A percentile compares a stretch with the other conserved stretches of the same genome.
These are phyloP conservation scores for Oxyura jamaicensis DNA, from an alignment of 2,113 vertebrate genomes.

Conservation along the genomic window DNA sequence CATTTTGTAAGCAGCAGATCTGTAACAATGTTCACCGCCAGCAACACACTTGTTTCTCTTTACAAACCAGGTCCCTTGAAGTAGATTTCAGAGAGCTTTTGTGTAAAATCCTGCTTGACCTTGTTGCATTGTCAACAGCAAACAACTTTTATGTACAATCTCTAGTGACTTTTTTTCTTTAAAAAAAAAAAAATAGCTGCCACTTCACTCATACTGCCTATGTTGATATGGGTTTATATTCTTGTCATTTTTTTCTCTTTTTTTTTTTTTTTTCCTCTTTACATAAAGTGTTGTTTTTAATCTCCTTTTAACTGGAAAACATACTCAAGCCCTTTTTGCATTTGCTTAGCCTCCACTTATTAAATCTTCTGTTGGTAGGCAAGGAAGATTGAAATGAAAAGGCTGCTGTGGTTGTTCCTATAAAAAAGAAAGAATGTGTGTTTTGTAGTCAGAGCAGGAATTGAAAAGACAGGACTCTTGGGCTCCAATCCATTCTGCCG, in stretches of 20 bases:
- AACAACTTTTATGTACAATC: constrained; percentile 21
- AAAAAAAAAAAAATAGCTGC: not conserved
- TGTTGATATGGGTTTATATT: constrained; percentile 12
- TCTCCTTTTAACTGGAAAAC: constrained; percentile 55
- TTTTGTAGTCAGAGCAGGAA: constrained; percentile 16
- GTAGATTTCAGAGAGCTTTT: constrained; percentile 16
- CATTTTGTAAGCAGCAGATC: not conserved
- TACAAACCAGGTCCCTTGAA: not conserved
- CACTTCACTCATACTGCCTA: not conserved
- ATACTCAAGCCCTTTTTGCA: constrained; percentile 32
- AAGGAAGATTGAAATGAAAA: constrained; percentile 21
- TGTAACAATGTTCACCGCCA: not conserved
- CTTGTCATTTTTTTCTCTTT: not conserved
- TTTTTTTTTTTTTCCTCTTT: not conserved
- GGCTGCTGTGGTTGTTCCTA: not conserved
- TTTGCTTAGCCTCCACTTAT: constrained; percentile 50
- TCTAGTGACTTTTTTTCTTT: constrained; percentile 22
- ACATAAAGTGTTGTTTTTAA: not conserved
- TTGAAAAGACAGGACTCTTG: constrained; percentile 8
- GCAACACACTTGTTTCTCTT: not conserved
- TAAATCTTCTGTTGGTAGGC: constrained; percentile 16
- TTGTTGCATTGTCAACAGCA: constrained; percentile 41
- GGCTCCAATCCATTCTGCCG: not conserved
- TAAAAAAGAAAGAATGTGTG: constrained; percentile 37
- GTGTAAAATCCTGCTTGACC: constrained; percentile 32